These are phyloP conservation scores for pig (Sus scrofa) DNA, from an alignment of 2,113 vertebrate genomes.

Conservation along the genomic window T2T-Sscrofa CM000820.6:141192001-141192500, in stretches of 20 bases:
- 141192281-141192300: background rate
- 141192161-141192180: background rate
- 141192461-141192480: background rate
- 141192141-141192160: background rate
- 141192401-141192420: rapidly evolving
- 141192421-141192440: background rate
- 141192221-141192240: background rate
- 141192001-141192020: background rate
- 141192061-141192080: background rate
- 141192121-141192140: background rate
- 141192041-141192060: rapidly evolving
- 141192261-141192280: rapidly evolving
- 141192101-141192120: background rate
- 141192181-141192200: background rate
- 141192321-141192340: background rate
- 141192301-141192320: background rate
- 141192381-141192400: no score
- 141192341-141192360: background rate
- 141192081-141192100: no score
- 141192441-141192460: background rate
- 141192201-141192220: background rate
- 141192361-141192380: background rate
- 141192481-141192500: background rate
- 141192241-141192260: background rate
- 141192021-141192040: background rate